Conservation (phyloP, 2,113 vertebrate genomes). For the Passer domesticus region DNA sequence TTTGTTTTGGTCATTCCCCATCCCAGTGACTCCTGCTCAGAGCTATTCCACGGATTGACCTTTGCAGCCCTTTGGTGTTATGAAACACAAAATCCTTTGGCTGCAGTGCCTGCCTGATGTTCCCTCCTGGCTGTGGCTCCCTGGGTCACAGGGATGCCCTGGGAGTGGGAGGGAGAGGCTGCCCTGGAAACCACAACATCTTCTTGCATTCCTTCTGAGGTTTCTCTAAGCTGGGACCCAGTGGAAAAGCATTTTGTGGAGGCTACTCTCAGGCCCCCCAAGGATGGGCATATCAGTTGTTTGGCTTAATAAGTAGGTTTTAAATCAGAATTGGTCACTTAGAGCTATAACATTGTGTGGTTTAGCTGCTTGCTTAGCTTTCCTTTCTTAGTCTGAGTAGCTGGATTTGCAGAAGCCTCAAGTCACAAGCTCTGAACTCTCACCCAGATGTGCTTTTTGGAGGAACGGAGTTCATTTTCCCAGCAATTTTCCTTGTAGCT, state of each 20-base stretch:
- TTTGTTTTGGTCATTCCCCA: not conserved
- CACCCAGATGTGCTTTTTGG: not conserved
- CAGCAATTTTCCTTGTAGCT: not conserved
- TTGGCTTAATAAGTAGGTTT: not conserved
- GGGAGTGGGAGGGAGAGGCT: not conserved
- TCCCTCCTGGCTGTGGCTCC: not conserved
- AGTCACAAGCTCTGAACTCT: not conserved
- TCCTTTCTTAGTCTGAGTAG: not conserved
- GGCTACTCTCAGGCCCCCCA: not conserved
- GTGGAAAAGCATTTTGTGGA: not conserved
- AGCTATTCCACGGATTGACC: not conserved
- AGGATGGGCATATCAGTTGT: not conserved
- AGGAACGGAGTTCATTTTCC: not conserved
- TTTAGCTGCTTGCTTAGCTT: not conserved
- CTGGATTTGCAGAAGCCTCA: not conserved
- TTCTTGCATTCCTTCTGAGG: accelerated
- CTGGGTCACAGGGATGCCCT: not conserved
- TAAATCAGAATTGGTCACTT: not conserved
- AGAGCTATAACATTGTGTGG: not conserved
- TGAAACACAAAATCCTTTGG: not conserved
- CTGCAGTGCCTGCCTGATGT: not conserved
- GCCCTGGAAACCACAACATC: not conserved
- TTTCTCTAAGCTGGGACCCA: not conserved
- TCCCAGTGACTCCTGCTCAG: not conserved
- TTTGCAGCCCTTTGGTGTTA: not conserved